A percentile compares a stretch with the other conserved stretches of the same genome.
These are phyloP conservation scores for Catharus minimus DNA, from an alignment of 2,113 vertebrate species.

Conservation along the genomic window DNA sequence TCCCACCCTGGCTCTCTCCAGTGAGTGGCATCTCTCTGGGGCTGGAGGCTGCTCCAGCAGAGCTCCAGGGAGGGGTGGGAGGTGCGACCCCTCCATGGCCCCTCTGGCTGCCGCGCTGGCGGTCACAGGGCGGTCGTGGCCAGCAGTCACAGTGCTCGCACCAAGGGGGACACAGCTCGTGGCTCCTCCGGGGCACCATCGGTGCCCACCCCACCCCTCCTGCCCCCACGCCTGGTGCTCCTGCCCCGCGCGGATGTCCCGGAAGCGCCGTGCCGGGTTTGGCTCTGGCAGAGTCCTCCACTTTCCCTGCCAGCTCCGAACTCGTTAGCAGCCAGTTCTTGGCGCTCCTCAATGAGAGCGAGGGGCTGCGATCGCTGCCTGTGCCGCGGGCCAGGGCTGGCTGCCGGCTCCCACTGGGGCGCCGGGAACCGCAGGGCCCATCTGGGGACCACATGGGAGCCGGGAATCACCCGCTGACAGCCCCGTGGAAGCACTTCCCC, in stretches of 20 bases:
- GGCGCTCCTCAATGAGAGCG: not conserved
- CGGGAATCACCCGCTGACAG: not conserved
- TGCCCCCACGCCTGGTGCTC: accelerated
- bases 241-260: accelerated
- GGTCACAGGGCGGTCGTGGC: accelerated
- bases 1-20: not conserved
- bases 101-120: accelerated
- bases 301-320: not conserved
- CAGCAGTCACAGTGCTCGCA: accelerated
- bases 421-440: not conserved
- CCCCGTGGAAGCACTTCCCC: not conserved
- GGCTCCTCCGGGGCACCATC: not conserved
- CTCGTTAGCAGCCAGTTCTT: not conserved
- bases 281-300: not conserved
- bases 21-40: not conserved
- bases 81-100: not conserved
- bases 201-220: not conserved
- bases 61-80: not conserved
- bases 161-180: accelerated
- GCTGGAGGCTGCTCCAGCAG: not conserved
- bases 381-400: not conserved
- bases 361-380: not conserved
- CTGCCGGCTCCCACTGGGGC: not conserved
- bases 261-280: accelerated
- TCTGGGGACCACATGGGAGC: slow-evolving; percentile 42